Percentiles rank a stretch among this genome's conserved stretches.
These are phyloP conservation scores for Resseliella maxima DNA, from an alignment of 2,888 invertebrate genomes.

Conservation along the genomic window DNA sequence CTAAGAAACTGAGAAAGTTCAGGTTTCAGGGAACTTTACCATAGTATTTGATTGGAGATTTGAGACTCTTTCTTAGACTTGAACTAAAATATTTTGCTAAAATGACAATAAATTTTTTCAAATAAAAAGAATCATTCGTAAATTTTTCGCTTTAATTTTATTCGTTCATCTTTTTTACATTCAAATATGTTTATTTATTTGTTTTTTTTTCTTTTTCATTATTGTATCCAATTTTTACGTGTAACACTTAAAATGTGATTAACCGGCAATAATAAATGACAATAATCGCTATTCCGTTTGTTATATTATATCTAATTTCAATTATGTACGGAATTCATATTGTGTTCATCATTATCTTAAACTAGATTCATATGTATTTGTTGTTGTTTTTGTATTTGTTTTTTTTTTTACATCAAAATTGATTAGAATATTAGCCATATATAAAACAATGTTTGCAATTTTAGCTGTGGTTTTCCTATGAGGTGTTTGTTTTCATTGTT, in stretches of 20 bases:
- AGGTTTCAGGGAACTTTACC: too few relatives aligned
- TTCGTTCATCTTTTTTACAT: conserved; percentile 3
- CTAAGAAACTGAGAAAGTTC: too few relatives aligned
- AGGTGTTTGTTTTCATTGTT: conserved; percentile 26
- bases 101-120: too few relatives aligned
- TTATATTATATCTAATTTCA: not conserved
- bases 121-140: not conserved
- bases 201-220: not conserved
- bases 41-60: too few relatives aligned
- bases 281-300: conserved; percentile 6
- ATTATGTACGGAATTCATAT: not conserved
- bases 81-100: too few relatives aligned
- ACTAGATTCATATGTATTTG: not conserved
- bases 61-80: too few relatives aligned
- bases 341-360: not conserved
- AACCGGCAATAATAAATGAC: conserved; percentile 43
- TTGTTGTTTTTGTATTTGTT: not conserved
- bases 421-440: conserved; percentile 46
- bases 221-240: conserved; percentile 44
- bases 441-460: not conserved
- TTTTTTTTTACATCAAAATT: conserved; percentile 30
- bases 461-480: conserved; percentile 10
- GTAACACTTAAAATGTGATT: conserved; percentile 50
- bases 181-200: not conserved
- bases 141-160: not conserved